Base-by-base conservation (phyloP, 2,888 invertebrate species). In the Dolomedes plantarius region DNA sequence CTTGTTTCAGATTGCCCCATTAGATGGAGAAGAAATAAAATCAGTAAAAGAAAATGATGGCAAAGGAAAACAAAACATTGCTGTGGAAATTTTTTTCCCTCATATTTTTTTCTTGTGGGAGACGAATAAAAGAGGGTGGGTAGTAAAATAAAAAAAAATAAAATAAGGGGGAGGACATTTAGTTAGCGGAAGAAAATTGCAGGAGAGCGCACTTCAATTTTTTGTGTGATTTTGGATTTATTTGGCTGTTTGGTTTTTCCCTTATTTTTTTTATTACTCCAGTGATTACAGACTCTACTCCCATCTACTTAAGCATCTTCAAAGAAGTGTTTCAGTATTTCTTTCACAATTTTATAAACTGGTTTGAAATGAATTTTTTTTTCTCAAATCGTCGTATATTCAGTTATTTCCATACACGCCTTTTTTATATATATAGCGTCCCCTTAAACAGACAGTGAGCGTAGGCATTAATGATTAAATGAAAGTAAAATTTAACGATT, bases 161-260 rank as follows among this genome's bases (percentile, higher is more conserved):
- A n/a, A n/a, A 65, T 41, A 62, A 72, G 31, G 72, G 27, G 27
- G 32, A 76, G 68, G 69, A 79, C 85, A 86, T 86, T 86, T 79
- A 73, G 77, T 78, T 85, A 85, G 77, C 2, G 69, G 77, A 62
- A 64, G 68, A 74, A 78, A 86, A 79, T 78, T 86, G 78, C 71
- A 71, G 69, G 69, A 69, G 31, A 56, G 16, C 5, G 56, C 56
- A 6, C 56, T 56, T 56, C 23, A 23, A 3, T 56, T 56, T 56
- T 56, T 56, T 56, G 7, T 56, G 77, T 67, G 76, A 76, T 83
- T 65, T 19, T 72, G 36, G 77, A 28, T 78, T 78, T 46, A 50
- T 80, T 80, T 73, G 31, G 71, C 71, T 71, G 69, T 39, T 79
- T 64, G 69, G 31, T 78, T 71, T 27, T 79, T 76, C 64, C 28